These are phyloP conservation scores for Picus viridis DNA, from an alignment of 2,797 vertebrate species.

Conservation along the genomic window DNA sequence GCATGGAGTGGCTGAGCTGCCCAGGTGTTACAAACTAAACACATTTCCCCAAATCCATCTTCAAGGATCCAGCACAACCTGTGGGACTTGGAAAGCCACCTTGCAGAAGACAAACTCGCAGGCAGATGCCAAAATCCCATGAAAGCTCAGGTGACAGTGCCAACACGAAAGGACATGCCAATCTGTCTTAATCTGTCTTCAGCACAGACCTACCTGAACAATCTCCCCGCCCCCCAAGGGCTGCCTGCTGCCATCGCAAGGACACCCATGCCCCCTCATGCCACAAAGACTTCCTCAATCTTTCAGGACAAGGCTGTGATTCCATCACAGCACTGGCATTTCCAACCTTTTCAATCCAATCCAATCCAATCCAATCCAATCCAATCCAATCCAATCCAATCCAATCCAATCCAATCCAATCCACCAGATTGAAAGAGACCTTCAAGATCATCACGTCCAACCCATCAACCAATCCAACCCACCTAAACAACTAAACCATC, in stretches of 20 bases:
- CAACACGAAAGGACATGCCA: slow-evolving; percentile 53
- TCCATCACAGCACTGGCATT: neutral
- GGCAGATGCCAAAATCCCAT: neutral
- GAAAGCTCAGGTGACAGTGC: slow-evolving; percentile 27
- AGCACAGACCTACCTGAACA: slow-evolving; percentile 35
- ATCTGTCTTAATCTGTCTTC: slow-evolving; percentile 4
- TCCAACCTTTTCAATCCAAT: slow-evolving; percentile 41
- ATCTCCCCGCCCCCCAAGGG: neutral
- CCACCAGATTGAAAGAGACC: too few species aligned
- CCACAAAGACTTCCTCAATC: slow-evolving; percentile 21
- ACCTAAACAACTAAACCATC: too few species aligned
- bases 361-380: neutral
- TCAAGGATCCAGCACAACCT: neutral
- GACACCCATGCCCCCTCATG: neutral
- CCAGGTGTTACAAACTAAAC: neutral
- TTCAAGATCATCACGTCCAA: too few species aligned
- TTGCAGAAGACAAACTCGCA: slow-evolving; percentile 24
- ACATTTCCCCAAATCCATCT: neutral
- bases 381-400: neutral
- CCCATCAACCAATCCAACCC: too few species aligned
- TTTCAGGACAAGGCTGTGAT: slow-evolving; percentile 22
- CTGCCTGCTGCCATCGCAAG: neutral
- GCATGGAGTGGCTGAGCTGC: neutral
- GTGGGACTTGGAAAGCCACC: slow-evolving; percentile 25
- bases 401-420: neutral